Evolutionary conservation across 1,140 invertebrate species (phyloP).

Genomic region (Nasonia vitripennis): DNA sequence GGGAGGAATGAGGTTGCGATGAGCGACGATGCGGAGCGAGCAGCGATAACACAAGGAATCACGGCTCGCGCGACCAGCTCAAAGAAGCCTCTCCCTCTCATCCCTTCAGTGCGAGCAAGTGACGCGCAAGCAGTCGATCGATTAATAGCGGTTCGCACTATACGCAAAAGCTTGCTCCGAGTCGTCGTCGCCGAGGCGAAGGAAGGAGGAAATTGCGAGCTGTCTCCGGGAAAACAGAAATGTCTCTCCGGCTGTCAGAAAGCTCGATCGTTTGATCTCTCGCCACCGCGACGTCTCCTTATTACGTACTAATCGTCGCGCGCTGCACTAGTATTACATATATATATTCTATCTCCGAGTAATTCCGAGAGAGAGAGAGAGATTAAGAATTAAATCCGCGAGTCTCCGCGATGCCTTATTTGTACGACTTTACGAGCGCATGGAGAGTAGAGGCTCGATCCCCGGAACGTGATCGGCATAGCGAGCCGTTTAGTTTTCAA

Average conservation of each 20-base stretch:
- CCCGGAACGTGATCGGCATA: constrained; percentile 21
- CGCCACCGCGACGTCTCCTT: neutral
- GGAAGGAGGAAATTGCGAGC: neutral
- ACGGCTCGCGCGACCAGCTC: neutral
- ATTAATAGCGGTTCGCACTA: neutral
- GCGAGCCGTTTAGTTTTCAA: neutral
- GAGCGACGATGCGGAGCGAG: neutral
- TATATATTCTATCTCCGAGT: too few relatives aligned
- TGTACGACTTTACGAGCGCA: too few relatives aligned
- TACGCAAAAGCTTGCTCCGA: neutral
- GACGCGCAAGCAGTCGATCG: neutral
- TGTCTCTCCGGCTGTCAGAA: neutral
- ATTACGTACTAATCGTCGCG: neutral
- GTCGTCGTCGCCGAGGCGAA: neutral
- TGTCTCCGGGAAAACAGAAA: constrained; percentile 3
- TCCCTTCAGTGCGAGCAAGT: neutral
- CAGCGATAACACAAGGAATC: neutral
- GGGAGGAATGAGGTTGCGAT: neutral
- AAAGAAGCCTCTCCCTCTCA: neutral
- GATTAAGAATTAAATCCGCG: too few relatives aligned
- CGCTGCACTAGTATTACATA: neutral
- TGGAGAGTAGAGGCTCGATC: neutral
- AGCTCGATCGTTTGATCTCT: neutral
- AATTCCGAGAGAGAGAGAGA: too few relatives aligned
- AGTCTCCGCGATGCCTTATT: too few relatives aligned